phyloP scores from a whole-genome alignment of 2,888 invertebrate genomes.

The Ophraella communa region DNA sequence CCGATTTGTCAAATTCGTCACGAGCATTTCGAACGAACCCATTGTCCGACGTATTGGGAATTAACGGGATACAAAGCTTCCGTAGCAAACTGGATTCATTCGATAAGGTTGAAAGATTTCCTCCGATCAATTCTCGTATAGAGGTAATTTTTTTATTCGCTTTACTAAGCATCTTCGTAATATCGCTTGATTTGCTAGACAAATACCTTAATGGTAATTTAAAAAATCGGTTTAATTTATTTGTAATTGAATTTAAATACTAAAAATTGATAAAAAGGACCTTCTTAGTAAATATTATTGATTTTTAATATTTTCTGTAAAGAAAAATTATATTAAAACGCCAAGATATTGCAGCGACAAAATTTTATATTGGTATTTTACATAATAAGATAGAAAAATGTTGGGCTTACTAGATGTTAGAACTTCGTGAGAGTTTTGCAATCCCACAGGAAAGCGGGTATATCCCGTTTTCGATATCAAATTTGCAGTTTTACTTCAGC shows the following conservation, averaged over 20 bases:
- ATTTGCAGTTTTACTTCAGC: neutral
- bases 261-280: too few species aligned
- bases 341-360: neutral
- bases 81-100: constrained; percentile 55
- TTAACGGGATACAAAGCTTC: constrained; percentile 58
- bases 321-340: too few species aligned
- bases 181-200: constrained; percentile 53
- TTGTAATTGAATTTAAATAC: constrained; percentile 22
- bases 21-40: neutral
- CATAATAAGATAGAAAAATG: neutral
- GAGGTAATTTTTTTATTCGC: constrained; percentile 54
- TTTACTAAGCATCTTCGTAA: constrained; percentile 51
- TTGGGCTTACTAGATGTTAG: neutral
- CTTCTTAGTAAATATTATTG: too few species aligned
- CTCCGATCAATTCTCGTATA: constrained; percentile 53
- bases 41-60: constrained; percentile 49
- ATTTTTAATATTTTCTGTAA: too few species aligned
- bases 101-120: constrained; percentile 58
- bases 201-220: constrained; percentile 53
- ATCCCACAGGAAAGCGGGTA: neutral
- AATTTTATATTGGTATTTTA: neutral
- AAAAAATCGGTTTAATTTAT: constrained; percentile 20
- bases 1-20: neutral
- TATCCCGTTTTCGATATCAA: neutral
- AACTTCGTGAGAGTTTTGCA: neutral